These are phyloP conservation scores for Eristalinus sepulchralis DNA, from an alignment of 2,888 invertebrate species.

Conservation along the genomic window DNA sequence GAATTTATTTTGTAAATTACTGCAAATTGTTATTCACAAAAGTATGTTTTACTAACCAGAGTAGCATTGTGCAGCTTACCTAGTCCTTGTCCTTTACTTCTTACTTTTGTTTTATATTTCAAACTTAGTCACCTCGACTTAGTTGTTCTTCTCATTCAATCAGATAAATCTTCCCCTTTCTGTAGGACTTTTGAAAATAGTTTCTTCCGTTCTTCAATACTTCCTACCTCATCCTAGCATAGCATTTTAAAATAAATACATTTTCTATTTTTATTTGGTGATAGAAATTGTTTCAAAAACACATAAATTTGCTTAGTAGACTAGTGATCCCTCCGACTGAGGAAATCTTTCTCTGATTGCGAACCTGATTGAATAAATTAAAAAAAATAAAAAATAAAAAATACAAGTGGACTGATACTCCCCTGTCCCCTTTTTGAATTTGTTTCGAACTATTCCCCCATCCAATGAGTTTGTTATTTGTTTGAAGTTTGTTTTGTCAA, in stretches of 20 bases:
- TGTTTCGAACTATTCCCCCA: not conserved
- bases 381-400: constrained; percentile 49
- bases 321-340: not conserved
- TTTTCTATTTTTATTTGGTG: constrained; percentile 6
- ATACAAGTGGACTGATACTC: not conserved
- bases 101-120: constrained; percentile 3
- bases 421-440: not conserved
- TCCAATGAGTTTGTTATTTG: not conserved
- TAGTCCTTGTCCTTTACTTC: constrained; percentile 35
- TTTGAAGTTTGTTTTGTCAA: constrained; percentile 11
- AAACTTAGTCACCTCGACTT: constrained; percentile 10
- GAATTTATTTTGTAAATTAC: constrained; percentile 38
- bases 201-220: constrained; percentile 46
- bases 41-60: constrained; percentile 22
- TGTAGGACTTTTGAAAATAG: constrained; percentile 59
- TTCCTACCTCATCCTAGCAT: constrained; percentile 37
- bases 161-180: constrained; percentile 22
- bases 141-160: constrained; percentile 1
- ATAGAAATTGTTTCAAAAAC: constrained; percentile 48
- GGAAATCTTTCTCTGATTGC: constrained; percentile 5
- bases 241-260: constrained; percentile 7
- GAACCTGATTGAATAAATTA: constrained; percentile 46
- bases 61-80: constrained; percentile 40
- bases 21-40: constrained; percentile 24
- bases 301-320: constrained; percentile 43